Base-by-base conservation (phyloP, 2,113 vertebrate genomes). In the Scomber scombrus region DNA sequence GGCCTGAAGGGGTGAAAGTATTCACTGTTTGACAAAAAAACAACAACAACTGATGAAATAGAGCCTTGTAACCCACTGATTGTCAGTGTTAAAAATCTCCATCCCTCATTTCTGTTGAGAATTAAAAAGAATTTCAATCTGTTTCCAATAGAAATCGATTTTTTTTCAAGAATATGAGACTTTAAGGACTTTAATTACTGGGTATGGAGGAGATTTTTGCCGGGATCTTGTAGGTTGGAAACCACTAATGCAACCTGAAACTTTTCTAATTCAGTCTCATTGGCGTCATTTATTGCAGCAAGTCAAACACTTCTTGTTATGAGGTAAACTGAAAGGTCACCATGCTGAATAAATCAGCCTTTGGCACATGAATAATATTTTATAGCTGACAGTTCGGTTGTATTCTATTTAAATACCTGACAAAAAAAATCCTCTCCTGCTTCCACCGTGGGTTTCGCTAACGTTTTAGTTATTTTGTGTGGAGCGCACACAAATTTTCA, bases 401-500 rank as follows among this genome's bases (percentile, higher is more conserved):
- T 75, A 62, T 77, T 79, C 23, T 69, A 51, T 67, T 79, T 65
- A 76, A 71, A 81, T 68, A 40, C 51, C 26, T 61, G 54, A 63
- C 60, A 52, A 61, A 83, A 84, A 55, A 75, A 50, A 68, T 54
- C 26, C 23, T 54, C 49, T 40, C 73, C 47, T 66, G 46, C 65
- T 47, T 45, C 64, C 14, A 47, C 55, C 51, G 26, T 51, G 66
- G 50, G 72, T 75, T 81, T 68, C 31, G 29, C 66, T 52, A 57
- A 34, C 21, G 10, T 57, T 66, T 70, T 50, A 60, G 40, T 64
- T 71, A 70, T 78, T 78, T 74, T 80, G 19, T 71, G 50, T 55
- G 63, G 50, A 16, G 71, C 65, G 56, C 46, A 68, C 75, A 82
- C 72, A 82, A 81, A 89, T 81, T 86, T 83, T 80, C 86, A 88